A percentile compares a stretch with the other conserved stretches of the same genome.
phyloP scores from a whole-genome alignment of 2,113 vertebrate genomes.

The Apeltes quadracus region DNA sequence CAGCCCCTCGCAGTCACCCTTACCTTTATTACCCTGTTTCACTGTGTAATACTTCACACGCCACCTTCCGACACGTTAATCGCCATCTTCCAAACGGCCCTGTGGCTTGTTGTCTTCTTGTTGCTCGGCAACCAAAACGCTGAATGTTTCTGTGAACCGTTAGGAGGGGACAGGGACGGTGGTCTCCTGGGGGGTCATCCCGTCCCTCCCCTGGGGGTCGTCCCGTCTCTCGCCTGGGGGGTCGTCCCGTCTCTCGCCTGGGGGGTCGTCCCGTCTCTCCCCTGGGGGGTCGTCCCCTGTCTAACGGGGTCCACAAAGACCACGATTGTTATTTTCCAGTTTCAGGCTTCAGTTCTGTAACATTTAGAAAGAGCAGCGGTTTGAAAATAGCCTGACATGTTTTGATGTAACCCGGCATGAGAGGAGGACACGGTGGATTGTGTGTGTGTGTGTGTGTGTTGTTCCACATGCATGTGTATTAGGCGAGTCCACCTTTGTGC shows the following conservation, averaged over 20 bases:
- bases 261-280: too few species aligned
- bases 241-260: too few species aligned
- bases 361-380: conserved; percentile 5
- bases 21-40: too few species aligned
- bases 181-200: conserved; percentile 2
- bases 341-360: conserved; percentile 2
- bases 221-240: conserved; percentile 2
- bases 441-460: neutral
- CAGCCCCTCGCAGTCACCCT: too few species aligned
- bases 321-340: too few species aligned
- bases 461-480: neutral
- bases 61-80: neutral
- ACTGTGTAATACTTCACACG: too few species aligned
- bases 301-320: neutral
- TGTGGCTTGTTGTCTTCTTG: neutral
- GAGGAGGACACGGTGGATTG: conserved; percentile 32
- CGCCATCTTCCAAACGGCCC: neutral
- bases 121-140: conserved; percentile 10
- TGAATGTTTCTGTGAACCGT: conserved; percentile 5
- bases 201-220: conserved; percentile 1
- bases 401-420: conserved; percentile 36
- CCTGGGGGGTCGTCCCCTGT: neutral
- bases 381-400: conserved; percentile 48
- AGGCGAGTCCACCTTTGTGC: too few species aligned
- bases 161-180: neutral